Evolutionary conservation across 2,797 vertebrate species (phyloP).

Genomic region (Neosalanx taihuensis): DNA sequence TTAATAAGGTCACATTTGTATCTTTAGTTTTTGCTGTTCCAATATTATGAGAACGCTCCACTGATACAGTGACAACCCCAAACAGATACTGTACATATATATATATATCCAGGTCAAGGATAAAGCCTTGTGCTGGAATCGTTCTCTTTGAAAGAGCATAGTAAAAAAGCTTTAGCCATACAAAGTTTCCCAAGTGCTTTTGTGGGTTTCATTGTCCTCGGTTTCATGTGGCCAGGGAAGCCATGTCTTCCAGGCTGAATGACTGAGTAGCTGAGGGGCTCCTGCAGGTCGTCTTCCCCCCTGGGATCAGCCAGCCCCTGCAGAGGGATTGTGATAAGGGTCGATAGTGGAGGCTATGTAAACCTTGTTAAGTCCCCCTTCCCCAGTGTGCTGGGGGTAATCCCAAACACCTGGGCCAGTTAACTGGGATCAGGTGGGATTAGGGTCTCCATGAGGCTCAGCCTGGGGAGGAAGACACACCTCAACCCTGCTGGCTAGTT

Average conservation of each 20-base stretch:
- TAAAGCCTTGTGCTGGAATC: background rate
- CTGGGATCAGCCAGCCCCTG: conserved; percentile 62
- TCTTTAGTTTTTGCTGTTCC: conserved; percentile 6
- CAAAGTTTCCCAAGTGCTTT: background rate
- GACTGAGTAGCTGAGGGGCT: conserved; percentile 32
- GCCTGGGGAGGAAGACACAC: conserved; percentile 18
- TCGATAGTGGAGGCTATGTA: conserved; percentile 70
- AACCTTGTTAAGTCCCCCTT: conserved; percentile 68
- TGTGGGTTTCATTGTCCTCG: conserved; percentile 24
- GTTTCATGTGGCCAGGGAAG: conserved; percentile 16
- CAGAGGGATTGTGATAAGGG: conserved; percentile 65
- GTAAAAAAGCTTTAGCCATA: background rate
- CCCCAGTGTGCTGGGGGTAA: conserved; percentile 63
- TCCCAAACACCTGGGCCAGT: conserved; percentile 74
- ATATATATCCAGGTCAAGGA: background rate
- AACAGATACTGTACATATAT: background rate
- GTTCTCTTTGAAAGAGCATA: background rate
- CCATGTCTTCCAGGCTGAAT: conserved; percentile 24
- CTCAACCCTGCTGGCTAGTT: background rate
- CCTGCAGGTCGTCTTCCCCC: conserved; percentile 62
- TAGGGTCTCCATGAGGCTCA: conserved; percentile 54
- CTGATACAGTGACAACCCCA: background rate
- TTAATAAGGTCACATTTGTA: conserved; percentile 6
- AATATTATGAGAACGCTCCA: background rate
- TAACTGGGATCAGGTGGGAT: conserved; percentile 65